Percentiles rank a stretch among this genome's conserved stretches.
These are phyloP conservation scores for Dicyrtomina minuta DNA, from an alignment of 2,888 invertebrate species.

Conservation along the genomic window DNA sequence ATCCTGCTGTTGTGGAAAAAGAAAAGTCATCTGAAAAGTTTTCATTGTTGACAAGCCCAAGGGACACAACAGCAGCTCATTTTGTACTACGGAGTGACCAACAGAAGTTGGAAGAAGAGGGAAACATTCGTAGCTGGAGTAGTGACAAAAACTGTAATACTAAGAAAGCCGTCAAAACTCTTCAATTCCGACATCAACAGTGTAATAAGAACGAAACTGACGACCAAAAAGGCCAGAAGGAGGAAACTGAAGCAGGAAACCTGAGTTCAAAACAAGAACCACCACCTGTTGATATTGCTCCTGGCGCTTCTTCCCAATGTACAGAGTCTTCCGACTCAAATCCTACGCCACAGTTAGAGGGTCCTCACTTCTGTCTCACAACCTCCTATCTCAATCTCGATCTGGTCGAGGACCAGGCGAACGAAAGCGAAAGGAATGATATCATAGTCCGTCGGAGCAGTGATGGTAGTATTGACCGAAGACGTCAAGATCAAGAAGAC, in stretches of 20 bases:
- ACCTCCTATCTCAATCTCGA: background rate
- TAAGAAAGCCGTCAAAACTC: background rate
- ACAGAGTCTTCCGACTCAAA: background rate
- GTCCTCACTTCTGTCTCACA: background rate
- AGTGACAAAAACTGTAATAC: background rate
- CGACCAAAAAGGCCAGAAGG: background rate
- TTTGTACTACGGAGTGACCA: background rate
- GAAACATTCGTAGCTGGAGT: background rate
- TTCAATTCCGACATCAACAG: background rate
- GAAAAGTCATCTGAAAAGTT: too few species aligned
- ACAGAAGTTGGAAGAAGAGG: background rate
- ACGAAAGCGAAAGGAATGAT: background rate
- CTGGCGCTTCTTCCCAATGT: conserved; percentile 29
- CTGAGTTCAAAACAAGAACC: background rate
- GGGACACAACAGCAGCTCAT: too few species aligned
- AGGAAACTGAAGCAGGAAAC: background rate
- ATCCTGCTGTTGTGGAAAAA: too few species aligned
- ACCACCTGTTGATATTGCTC: conserved; percentile 13
- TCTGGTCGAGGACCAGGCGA: background rate
- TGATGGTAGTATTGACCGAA: background rate
- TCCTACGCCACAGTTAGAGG: background rate
- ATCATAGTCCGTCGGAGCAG: background rate
- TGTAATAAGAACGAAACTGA: background rate
- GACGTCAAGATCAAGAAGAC: background rate
- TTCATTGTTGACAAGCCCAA: too few species aligned